Base-by-base conservation (phyloP, 2,113 vertebrate species). In the Gopherus flavomarginatus region DNA sequence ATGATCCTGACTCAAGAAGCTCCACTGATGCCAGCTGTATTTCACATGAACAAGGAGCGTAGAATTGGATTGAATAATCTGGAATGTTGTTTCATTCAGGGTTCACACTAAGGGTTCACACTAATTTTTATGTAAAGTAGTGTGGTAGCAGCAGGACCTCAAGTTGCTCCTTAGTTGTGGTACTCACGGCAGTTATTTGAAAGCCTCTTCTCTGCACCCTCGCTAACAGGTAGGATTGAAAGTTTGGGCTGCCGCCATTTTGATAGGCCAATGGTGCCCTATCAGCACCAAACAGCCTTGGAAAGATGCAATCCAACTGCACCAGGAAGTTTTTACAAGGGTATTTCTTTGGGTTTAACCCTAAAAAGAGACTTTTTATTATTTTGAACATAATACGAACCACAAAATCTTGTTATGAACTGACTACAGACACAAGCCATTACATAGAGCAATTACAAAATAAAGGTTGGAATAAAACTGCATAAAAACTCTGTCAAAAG, bases 131-230 rank as follows among this genome's bases (percentile, higher is more conserved):
- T 2, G 5, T 9, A 49, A 26, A 7, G 3, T 79, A 79, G 53
- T 85, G 31, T 53, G 1, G 1, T 0, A 1, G 50, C 5, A 22
- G 38, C 44, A 82, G 19, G 62, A 91, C 3, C 77, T 84, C 13
- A 50, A 5, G 29, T 29, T 17, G 11, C 31, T 93, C n/a, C 27
- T 38, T 14, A 22, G 31, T 85, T 89, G n/a, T 50, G 56, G 77
- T 22, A 2, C 44, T 50, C 38, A 83, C 19, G 47, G 49, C 22
- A 24, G 81, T 24, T 13, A 47, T 17, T 12, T 56, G 78, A 65
- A 72, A 38, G 87, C 13, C n/a, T 0, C 0, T 2, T 6, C 9
- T 12, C 19, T 83, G 26, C 16, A 19, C 57, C 7, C 83, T 75
- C 47, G 38, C 80, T 69, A 81, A 59, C 42, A 85, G 54, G 19